Conservation (phyloP, 1,140 invertebrate genomes). For the Physella acuta region DNA sequence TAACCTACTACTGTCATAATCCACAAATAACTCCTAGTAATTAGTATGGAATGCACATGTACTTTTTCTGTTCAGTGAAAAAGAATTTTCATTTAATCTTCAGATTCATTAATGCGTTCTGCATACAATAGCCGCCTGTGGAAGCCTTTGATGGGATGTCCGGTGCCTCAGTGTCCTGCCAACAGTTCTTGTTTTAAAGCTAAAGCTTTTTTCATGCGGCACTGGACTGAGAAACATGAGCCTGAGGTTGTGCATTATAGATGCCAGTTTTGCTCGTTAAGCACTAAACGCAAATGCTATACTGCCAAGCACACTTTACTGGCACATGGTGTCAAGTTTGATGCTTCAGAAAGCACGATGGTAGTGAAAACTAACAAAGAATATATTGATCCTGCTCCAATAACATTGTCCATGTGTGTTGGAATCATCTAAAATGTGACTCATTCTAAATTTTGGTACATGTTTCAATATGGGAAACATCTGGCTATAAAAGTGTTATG, state of each 20-base stretch:
- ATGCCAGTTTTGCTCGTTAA: background rate
- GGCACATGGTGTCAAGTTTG: background rate
- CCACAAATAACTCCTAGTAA: no score
- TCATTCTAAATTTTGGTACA: no score
- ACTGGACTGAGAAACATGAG: conserved; percentile 23
- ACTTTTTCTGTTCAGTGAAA: no score
- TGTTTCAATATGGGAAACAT: no score
- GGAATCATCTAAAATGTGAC: no score
- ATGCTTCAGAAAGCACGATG: background rate
- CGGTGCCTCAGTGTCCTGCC: background rate
- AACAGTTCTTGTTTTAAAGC: background rate
- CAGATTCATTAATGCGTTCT: no score
- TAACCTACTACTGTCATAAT: no score
- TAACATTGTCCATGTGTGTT: conserved; percentile 4
- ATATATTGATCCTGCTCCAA: conserved; percentile 12
- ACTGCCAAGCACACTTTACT: background rate
- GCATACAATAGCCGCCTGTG: no score
- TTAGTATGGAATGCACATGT: no score
- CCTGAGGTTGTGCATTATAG: background rate
- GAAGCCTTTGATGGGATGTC: background rate
- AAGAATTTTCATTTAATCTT: no score
- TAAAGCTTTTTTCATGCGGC: conserved; percentile 6
- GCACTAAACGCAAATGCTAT: background rate
- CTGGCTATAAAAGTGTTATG: no score
- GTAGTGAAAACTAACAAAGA: background rate